Evolutionary conservation across 2,113 vertebrate species (phyloP).

Genomic region (Phrynosoma blainvillii): DNA sequence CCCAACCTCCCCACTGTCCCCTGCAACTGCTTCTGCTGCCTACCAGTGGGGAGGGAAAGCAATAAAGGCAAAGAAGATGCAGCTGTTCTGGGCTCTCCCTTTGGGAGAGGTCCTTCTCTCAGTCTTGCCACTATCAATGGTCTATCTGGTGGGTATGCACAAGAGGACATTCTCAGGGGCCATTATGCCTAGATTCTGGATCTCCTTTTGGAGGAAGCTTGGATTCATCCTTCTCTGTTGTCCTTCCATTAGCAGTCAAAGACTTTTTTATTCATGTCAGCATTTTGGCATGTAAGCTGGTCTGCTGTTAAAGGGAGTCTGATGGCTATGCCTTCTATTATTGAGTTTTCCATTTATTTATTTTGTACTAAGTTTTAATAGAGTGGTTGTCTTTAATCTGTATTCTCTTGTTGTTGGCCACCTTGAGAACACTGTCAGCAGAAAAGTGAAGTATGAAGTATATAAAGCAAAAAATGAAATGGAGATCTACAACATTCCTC

Average conservation of each 20-base stretch:
- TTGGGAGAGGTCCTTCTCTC: not conserved
- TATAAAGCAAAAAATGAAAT: too few species aligned
- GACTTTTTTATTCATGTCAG: too few species aligned
- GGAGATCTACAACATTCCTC: not conserved
- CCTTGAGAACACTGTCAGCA: too few species aligned
- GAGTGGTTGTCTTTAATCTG: too few species aligned
- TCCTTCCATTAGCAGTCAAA: not conserved
- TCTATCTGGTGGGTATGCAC: not conserved
- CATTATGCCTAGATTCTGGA: not conserved
- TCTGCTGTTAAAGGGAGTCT: not conserved
- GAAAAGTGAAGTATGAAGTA: too few species aligned
- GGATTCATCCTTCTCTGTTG: not conserved
- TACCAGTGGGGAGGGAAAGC: too few species aligned
- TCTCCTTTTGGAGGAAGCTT: not conserved
- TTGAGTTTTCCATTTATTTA: not conserved
- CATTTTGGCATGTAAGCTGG: too few species aligned
- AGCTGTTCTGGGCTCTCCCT: not conserved
- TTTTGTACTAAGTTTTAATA: not conserved
- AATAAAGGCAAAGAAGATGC: too few species aligned
- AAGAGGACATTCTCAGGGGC: not conserved
- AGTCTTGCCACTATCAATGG: not conserved
- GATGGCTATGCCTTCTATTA: not conserved
- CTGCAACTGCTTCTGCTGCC: too few species aligned
- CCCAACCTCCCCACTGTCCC: too few species aligned
- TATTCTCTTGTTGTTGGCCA: too few species aligned